Conservation (phyloP, 2,888 invertebrate genomes). For the Trichogramma dendrolimi region DNA sequence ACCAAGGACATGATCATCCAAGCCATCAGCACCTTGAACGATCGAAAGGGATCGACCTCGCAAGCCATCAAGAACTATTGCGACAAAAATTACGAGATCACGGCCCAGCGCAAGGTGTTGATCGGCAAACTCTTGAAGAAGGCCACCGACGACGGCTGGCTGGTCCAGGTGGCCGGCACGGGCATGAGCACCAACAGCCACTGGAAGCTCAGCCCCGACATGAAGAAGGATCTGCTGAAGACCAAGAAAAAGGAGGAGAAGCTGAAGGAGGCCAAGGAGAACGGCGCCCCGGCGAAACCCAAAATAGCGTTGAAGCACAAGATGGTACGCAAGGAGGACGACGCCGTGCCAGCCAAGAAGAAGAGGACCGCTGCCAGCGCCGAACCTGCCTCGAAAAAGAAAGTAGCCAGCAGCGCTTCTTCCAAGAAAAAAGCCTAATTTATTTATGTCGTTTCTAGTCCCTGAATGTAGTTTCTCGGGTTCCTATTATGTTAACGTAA, state of each 20-base stretch:
- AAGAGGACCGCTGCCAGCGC: background rate
- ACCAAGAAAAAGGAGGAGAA: background rate
- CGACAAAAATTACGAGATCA: background rate
- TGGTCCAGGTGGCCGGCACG: slow-evolving; percentile 9
- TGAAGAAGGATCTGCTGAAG: background rate
- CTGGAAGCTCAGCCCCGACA: slow-evolving; percentile 16
- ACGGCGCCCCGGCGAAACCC: background rate
- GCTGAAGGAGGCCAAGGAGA: background rate
- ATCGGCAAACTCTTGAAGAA: slow-evolving; percentile 15
- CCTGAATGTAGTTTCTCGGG: no score
- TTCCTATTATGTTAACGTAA: no score
- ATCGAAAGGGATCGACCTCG: slow-evolving; percentile 14
- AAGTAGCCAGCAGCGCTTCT: background rate
- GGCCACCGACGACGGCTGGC: slow-evolving; percentile 18
- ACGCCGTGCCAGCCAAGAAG: background rate
- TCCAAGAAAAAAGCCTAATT: background rate
- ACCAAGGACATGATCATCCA: slow-evolving; percentile 26
- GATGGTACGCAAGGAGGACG: background rate
- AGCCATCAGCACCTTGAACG: slow-evolving; percentile 12
- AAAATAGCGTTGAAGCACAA: no score
- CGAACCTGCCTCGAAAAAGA: slow-evolving; percentile 10
- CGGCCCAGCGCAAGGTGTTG: background rate
- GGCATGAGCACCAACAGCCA: slow-evolving; percentile 20
- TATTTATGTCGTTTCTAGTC: no score
- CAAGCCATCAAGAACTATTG: slow-evolving; percentile 22